Evolutionary conservation across 2,888 invertebrate genomes (phyloP).

Genomic region (Eristalis pertinax): DNA sequence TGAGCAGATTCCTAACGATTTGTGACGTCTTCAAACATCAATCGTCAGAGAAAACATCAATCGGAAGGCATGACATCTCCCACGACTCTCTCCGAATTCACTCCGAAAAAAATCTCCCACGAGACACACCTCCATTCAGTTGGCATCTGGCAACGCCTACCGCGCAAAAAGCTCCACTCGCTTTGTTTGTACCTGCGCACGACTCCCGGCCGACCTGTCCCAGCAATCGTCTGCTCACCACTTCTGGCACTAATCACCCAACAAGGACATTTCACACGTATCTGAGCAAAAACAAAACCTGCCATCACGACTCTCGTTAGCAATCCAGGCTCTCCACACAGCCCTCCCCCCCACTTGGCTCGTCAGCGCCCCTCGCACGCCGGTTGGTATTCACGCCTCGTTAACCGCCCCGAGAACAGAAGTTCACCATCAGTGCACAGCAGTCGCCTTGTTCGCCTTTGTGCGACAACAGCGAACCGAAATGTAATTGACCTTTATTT

Average conservation of each 20-base stretch:
- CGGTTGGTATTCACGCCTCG: conserved; percentile 36
- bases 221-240: conserved; percentile 22
- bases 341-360: not conserved
- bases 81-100: not conserved
- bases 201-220: conserved; percentile 3
- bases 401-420: conserved; percentile 33
- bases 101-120: conserved; percentile 23
- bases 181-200: conserved; percentile 68
- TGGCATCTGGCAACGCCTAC: conserved; percentile 26
- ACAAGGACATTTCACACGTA: conserved; percentile 32
- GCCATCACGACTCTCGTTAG: conserved; percentile 2
- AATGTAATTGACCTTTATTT: conserved; percentile 57
- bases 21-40: not conserved
- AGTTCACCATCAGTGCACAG: conserved; percentile 27
- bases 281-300: conserved; percentile 19
- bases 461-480: conserved; percentile 10
- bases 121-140: not conserved
- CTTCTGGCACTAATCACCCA: conserved; percentile 33
- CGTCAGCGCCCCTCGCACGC: not conserved
- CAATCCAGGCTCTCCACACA: not conserved
- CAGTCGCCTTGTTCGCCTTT: not conserved
- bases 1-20: not conserved
- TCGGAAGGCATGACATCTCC: no score
- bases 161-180: conserved; percentile 26
- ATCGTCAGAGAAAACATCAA: no score